Base-by-base conservation (phyloP, 2,797 vertebrate species). In the Anisognathus igniventris region DNA sequence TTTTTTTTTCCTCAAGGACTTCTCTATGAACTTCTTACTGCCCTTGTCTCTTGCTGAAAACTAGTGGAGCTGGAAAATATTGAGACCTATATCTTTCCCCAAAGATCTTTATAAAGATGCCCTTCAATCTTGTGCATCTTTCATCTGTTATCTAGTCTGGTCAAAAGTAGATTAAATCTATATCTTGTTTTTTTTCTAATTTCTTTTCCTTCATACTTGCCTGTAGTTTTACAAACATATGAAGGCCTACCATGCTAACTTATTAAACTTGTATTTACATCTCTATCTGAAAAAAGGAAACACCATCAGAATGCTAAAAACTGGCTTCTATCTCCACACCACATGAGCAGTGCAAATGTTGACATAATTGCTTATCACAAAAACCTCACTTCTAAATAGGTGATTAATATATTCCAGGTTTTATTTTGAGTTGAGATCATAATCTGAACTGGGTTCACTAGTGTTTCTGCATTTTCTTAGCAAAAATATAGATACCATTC, bases 321-420 rank as follows among this genome's bases (percentile, higher is more conserved):
- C 5, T 37, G 7, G 1, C 3, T 37, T 58, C 48, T 22, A 14
- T 23, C 35, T 7, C 16, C 45, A 58, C 3, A 20, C 5, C 10
- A 51, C 16, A 16, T 12, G 12, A 67, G 40, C 30, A 58, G 21
- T 0, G 0, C 31, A 61, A 67, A 54, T 42, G 13, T 35, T 35
- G 22, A 28, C 24, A 13, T 14, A 48, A 68, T 48, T 68, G 10
- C 11, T 56, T 31, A 48, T 48, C 67, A 56, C 19, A 74, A 80
- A 47, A 35, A 2, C 1, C 4, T 6, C 16, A 10, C 15, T 42
- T 42, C 35, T 67, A 42, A 67, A 20, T 21, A 61, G 13, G 6
- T 37, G 7, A 42, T 68, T 61, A 23, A 37, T 42, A 42, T 28
- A 42, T 21, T 13, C 27, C 11, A 28, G 19, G 23, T 42, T 62